phyloP scores from a whole-genome alignment of 2,797 vertebrate genomes.

The Lacerta bilineata region DNA sequence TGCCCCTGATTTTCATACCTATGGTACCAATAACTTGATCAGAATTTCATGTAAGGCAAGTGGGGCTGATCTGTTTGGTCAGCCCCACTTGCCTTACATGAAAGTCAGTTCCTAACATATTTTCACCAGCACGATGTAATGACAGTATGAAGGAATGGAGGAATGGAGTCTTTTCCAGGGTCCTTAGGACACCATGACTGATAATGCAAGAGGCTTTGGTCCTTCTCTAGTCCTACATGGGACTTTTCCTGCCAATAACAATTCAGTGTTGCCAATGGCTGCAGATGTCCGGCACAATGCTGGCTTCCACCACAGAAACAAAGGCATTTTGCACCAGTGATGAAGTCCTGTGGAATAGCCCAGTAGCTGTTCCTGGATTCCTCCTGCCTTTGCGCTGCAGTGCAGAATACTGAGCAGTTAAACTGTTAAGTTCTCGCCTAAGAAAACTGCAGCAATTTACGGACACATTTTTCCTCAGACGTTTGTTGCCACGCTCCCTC shows the following conservation, averaged over 20 bases:
- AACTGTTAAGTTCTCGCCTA: not conserved
- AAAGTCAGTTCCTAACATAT: rapidly evolving
- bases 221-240: not conserved
- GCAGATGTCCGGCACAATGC: not conserved
- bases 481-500: not conserved
- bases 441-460: not conserved
- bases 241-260: rapidly evolving
- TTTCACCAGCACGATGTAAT: not conserved
- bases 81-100: no score
- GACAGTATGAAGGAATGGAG: not conserved
- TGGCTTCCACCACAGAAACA: not conserved
- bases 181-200: not conserved
- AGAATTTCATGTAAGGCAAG: not conserved
- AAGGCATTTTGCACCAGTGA: no score
- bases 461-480: conserved; percentile 8
- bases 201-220: not conserved
- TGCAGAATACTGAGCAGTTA: not conserved
- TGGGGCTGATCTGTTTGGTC: not conserved
- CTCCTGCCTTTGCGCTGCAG: not conserved
- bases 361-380: not conserved
- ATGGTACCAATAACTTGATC: not conserved
- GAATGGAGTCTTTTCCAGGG: not conserved
- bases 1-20: not conserved
- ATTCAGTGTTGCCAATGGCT: not conserved
- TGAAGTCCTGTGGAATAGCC: not conserved